Evolutionary conservation across 1,140 invertebrate species (phyloP), one percentile per base, ranked within the genome.

Genomic region (Apis cerana): DNA sequence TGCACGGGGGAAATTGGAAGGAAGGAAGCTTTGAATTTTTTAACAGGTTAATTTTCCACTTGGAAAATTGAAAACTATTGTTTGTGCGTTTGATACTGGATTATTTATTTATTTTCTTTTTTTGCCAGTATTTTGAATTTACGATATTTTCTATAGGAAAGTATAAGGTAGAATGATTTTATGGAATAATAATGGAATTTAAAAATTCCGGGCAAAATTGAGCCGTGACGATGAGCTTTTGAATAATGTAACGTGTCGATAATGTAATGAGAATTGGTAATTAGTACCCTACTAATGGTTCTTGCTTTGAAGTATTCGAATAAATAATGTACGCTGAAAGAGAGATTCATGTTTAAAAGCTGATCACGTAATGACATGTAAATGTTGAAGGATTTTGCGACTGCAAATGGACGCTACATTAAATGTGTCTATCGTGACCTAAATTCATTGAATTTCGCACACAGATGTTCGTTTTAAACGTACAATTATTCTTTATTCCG

Each of bases 391-490:
- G 54, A 50, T 54, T 48, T 9, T 11, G 62, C 33, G 78, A 81
- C 77, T 80, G 59, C 52, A 62, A 85, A 88, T 86, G 80, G 67
- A 75, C 67, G 82, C 15, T 65, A 67, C 67, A 84, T 84, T 78
- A 69, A 84, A 43, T 78, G 74, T 56, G 23, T 8, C 65, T 54
- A 50, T 19, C 61, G 27, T 21, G 70, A 81, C 61, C 79, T n/a
- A 15, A 12, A 81, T 81, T 67, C 23, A 5, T 10, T 9, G 59
- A 58, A 59, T 74, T n/a, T 52, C 70, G 21, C 3, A 8, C 23
- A 23, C 56, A 27, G 15, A 12, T 13, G 33, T 2, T 54, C 54
- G 11, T 27, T 43, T 70, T 10, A 27, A 19, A 19, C 48, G 54
- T 17, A 2, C 50, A 11, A 9, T 71, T 17, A 27, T 27, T 70